Evolutionary conservation across 2,797 vertebrate species (phyloP).

Genomic region (Alfaro cultratus): DNA sequence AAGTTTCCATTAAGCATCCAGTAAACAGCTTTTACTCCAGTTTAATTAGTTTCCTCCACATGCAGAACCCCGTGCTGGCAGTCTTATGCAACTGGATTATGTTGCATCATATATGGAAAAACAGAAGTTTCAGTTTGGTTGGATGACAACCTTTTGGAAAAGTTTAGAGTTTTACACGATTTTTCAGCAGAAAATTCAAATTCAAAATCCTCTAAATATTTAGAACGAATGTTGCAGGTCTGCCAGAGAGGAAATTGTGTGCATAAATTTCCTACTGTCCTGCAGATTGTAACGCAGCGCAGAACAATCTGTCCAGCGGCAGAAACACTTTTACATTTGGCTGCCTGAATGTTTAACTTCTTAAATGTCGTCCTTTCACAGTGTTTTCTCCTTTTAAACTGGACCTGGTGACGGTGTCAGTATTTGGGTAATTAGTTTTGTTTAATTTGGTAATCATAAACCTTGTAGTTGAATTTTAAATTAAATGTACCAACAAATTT

Average conservation of each 20-base stretch:
- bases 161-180: background rate
- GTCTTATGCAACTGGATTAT: background rate
- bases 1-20: background rate
- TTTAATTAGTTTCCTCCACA: background rate
- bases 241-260: background rate
- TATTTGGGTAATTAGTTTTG: too few relatives aligned
- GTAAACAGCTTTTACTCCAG: background rate
- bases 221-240: background rate
- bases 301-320: background rate
- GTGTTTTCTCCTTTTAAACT: background rate
- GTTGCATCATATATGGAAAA: background rate
- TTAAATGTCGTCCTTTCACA: background rate
- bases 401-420: background rate
- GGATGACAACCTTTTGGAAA: background rate
- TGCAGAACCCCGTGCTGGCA: background rate
- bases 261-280: too few relatives aligned
- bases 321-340: background rate
- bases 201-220: background rate
- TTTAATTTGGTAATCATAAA: too few relatives aligned
- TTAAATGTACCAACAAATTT: too few relatives aligned
- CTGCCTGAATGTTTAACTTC: background rate
- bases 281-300: too few relatives aligned
- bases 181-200: background rate
- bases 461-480: too few relatives aligned
- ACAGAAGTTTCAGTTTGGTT: background rate